phyloP scores from a whole-genome alignment of 2,113 vertebrate species.

The Boleophthalmus pectinirostris region DNA sequence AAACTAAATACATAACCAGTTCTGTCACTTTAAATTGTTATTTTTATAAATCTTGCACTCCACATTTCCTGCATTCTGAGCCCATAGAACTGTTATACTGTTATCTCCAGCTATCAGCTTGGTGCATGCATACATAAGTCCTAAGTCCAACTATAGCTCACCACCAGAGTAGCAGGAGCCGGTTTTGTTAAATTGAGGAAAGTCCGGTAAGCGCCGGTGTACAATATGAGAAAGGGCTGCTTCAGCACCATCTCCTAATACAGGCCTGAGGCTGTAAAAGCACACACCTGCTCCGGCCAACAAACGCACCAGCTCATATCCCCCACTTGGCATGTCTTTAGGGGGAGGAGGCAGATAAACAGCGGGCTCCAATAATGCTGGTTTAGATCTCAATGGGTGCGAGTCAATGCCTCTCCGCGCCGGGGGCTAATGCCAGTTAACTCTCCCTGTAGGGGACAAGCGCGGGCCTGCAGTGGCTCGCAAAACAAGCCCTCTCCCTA shows the following conservation, averaged over 20 bases:
- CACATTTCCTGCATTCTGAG: slow-evolving; percentile 42
- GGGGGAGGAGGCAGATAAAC: slow-evolving; percentile 70
- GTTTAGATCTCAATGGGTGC: slow-evolving; percentile 75
- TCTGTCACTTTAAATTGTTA: neutral
- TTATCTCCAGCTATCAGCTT: slow-evolving; percentile 19
- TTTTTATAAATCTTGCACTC: neutral
- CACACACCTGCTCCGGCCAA: slow-evolving; percentile 39
- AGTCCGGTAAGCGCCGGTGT: slow-evolving; percentile 37
- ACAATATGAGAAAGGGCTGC: slow-evolving; percentile 65
- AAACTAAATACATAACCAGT: too few species aligned
- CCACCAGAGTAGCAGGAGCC: slow-evolving; percentile 38
- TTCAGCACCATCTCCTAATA: slow-evolving; percentile 70
- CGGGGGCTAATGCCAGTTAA: slow-evolving; percentile 78
- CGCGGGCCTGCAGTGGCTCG: slow-evolving; percentile 60
- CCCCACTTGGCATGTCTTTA: slow-evolving; percentile 65
- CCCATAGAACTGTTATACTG: neutral
- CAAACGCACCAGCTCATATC: slow-evolving; percentile 65
- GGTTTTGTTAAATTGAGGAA: slow-evolving; percentile 58
- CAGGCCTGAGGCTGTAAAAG: slow-evolving; percentile 64
- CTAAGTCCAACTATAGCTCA: slow-evolving; percentile 21
- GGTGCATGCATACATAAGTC: neutral
- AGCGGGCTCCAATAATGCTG: slow-evolving; percentile 73
- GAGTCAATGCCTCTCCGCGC: slow-evolving; percentile 76
- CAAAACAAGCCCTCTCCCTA: slow-evolving; percentile 77
- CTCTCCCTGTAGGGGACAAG: slow-evolving; percentile 69